Conservation (phyloP, 2,888 invertebrate species). For the Agelastica alni region DNA sequence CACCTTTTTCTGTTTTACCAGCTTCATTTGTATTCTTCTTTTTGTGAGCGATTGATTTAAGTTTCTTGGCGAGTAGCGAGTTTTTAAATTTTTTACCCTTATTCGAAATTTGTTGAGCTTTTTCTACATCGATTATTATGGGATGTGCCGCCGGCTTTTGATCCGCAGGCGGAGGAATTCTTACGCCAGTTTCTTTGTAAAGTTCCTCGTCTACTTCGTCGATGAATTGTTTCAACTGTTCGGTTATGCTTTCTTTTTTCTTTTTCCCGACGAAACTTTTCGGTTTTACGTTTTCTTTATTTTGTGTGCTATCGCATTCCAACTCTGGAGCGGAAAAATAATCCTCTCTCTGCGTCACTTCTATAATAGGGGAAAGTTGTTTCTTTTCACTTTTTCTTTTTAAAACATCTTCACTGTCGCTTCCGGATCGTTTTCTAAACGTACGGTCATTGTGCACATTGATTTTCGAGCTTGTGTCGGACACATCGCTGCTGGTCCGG, state of each 20-base stretch:
- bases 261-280: constrained; percentile 34
- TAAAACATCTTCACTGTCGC: constrained; percentile 36
- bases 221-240: constrained; percentile 51
- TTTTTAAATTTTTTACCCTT: constrained; percentile 44
- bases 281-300: constrained; percentile 32
- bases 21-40: constrained; percentile 39
- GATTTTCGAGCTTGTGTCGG: constrained; percentile 64
- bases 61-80: constrained; percentile 43
- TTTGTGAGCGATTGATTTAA: constrained; percentile 43
- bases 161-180: constrained; percentile 36
- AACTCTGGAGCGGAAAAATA: constrained; percentile 54
- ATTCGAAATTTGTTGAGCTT: constrained; percentile 51
- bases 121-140: constrained; percentile 55
- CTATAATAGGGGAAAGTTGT: constrained; percentile 80
- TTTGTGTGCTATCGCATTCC: constrained; percentile 41
- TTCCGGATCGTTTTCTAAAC: constrained; percentile 62
- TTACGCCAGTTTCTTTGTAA: constrained; percentile 49
- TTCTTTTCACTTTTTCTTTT: constrained; percentile 62
- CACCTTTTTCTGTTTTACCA: constrained; percentile 25
- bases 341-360: constrained; percentile 73
- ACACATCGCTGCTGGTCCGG: constrained; percentile 59
- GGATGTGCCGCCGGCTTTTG: constrained; percentile 42
- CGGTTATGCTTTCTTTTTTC: constrained; percentile 47
- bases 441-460: constrained; percentile 26
- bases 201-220: constrained; percentile 51